Conservation (phyloP, 53 echinoderm and acorn worm species). For the Crossaster papposus region DNA sequence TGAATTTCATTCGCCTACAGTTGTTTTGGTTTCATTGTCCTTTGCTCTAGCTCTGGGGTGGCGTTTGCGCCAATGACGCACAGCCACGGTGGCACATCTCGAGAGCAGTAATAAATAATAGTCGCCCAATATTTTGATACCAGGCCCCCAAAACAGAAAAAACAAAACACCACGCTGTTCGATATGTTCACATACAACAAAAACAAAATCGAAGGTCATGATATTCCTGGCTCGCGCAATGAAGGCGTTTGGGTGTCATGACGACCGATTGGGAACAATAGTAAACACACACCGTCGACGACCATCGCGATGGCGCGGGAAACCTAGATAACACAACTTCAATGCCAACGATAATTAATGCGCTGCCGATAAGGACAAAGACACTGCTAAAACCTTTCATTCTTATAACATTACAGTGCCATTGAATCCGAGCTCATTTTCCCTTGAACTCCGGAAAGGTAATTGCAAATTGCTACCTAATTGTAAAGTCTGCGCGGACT, state of each 20-base stretch:
- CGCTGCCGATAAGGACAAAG: neutral
- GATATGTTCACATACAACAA: neutral
- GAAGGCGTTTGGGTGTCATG: slow-evolving; percentile 23
- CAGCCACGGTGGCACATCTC: neutral
- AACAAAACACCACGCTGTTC: neutral
- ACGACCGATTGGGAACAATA: neutral
- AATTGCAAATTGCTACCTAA: neutral
- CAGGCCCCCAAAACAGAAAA: too few species aligned
- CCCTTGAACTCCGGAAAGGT: neutral
- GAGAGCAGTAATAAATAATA: neutral
- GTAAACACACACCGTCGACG: slow-evolving; percentile 11
- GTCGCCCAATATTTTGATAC: neutral
- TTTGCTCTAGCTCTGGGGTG: too few species aligned
- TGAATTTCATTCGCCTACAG: too few species aligned
- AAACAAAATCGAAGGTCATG: slow-evolving; percentile 33
- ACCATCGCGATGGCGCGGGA: neutral
- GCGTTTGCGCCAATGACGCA: neutral
- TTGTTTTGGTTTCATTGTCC: too few species aligned
- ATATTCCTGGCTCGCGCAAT: slow-evolving; percentile 27
- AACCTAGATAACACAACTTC: neutral
- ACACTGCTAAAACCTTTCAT: neutral
- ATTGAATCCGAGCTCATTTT: neutral
- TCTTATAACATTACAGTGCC: neutral
- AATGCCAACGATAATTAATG: slow-evolving; percentile 1
- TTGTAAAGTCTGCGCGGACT: neutral